These are phyloP conservation scores for Scopus umbretta DNA, from an alignment of 2,113 vertebrate genomes.

Conservation along the genomic window DNA sequence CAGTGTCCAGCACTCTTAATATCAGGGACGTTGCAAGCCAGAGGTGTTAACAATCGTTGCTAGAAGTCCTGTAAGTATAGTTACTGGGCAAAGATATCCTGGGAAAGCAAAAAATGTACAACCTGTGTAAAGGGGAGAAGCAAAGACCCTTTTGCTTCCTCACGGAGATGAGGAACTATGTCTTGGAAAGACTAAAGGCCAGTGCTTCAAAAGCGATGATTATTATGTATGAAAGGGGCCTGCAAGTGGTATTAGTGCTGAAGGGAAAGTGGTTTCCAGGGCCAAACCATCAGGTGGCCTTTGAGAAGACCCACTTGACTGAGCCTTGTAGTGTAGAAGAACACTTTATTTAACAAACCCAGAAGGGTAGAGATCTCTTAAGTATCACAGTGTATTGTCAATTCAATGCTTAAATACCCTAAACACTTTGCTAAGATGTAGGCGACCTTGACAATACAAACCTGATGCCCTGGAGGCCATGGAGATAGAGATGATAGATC, in stretches of 20 bases:
- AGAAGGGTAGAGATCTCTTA: background rate
- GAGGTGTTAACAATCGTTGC: background rate
- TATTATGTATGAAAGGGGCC: background rate
- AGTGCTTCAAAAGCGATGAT: background rate
- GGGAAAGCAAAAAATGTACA: background rate
- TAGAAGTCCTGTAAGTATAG: background rate
- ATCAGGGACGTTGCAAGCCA: background rate
- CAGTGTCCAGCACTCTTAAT: background rate
- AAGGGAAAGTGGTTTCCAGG: background rate
- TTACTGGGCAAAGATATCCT: background rate
- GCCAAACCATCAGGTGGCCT: background rate
- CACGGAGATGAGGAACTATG: accelerated
- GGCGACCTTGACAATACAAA: background rate
- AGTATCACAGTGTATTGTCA: background rate
- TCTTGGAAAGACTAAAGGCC: background rate
- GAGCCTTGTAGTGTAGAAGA: background rate
- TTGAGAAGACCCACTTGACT: background rate
- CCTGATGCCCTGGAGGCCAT: background rate
- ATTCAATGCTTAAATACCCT: background rate
- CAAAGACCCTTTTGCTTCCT: background rate
- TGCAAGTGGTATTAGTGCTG: background rate
- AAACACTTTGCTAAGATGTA: background rate
- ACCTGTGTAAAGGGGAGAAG: background rate
- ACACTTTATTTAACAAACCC: background rate
- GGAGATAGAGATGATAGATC: background rate